These are phyloP conservation scores for Geotrypetes seraphini DNA, from an alignment of 2,797 vertebrate genomes.

Conservation along the genomic window DNA sequence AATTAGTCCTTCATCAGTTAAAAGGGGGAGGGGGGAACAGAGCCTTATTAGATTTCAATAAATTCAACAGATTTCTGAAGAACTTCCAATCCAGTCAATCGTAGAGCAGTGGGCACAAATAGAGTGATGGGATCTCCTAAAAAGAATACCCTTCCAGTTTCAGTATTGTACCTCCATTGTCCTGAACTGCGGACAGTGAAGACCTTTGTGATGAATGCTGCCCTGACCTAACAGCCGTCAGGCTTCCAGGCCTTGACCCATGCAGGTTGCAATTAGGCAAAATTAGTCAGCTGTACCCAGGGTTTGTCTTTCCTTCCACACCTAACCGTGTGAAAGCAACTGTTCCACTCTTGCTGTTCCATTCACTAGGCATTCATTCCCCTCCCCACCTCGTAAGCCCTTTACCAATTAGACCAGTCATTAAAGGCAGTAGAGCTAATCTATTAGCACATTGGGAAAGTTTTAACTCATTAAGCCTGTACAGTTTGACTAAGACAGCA, in stretches of 20 bases:
- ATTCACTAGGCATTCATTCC: slow-evolving; percentile 32
- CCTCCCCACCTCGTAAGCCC: slow-evolving; percentile 24
- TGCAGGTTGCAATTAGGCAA: slow-evolving; percentile 66
- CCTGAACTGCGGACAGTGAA: neutral
- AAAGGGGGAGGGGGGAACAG: neutral
- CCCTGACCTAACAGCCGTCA: slow-evolving; percentile 41
- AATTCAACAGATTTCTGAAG: slow-evolving; percentile 17
- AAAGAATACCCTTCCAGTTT: slow-evolving; percentile 1
- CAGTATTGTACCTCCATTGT: neutral
- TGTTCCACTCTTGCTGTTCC: slow-evolving; percentile 21
- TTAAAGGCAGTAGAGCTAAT: slow-evolving; percentile 30
- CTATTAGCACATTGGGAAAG: slow-evolving; percentile 32
- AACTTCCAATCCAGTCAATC: slow-evolving; percentile 4
- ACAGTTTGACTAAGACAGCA: slow-evolving; percentile 28
- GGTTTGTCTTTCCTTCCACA: slow-evolving; percentile 38
- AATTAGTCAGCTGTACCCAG: slow-evolving; percentile 54
- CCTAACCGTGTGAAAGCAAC: slow-evolving; percentile 40
- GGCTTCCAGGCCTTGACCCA: slow-evolving; percentile 47
- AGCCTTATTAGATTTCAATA: neutral
- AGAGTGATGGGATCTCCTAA: slow-evolving; percentile 18
- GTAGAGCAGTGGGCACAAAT: slow-evolving; percentile 21
- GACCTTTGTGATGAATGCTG: slow-evolving; percentile 46
- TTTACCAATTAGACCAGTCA: slow-evolving; percentile 42
- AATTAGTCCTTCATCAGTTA: neutral
- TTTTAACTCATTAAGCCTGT: slow-evolving; percentile 48